These are phyloP conservation scores for Erebia ligea DNA, from an alignment of 2,888 invertebrate species.

Conservation along the genomic window DNA sequence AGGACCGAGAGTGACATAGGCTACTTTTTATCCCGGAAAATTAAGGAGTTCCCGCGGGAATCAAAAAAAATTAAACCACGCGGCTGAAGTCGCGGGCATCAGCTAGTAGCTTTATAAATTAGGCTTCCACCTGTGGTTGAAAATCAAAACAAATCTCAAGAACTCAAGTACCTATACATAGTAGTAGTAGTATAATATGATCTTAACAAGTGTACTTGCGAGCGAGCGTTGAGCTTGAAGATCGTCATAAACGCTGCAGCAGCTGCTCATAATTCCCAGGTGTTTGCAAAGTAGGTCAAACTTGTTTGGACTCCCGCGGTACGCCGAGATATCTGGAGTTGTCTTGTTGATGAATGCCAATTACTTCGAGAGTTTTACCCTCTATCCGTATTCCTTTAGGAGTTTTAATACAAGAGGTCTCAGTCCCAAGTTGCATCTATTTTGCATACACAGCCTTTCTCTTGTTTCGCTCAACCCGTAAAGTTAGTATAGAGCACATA, in stretches of 20 bases:
- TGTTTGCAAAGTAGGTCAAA: conserved; percentile 57
- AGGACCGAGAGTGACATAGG: too few species aligned
- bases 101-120: neutral
- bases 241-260: conserved; percentile 63
- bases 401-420: neutral
- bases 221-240: conserved; percentile 43
- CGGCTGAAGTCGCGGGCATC: neutral
- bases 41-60: too few species aligned
- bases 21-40: too few species aligned
- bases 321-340: conserved; percentile 58
- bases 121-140: neutral
- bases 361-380: conserved; percentile 54
- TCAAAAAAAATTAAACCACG: too few species aligned
- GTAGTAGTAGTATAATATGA: too few species aligned
- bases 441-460: too few species aligned
- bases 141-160: neutral
- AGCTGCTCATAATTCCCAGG: conserved; percentile 73
- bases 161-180: neutral
- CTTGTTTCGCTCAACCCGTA: too few species aligned
- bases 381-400: conserved; percentile 1
- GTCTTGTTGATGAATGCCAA: conserved; percentile 58
- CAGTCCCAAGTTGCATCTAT: neutral
- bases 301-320: conserved; percentile 53
- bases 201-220: neutral
- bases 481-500: too few species aligned